Conservation (phyloP, 2,888 invertebrate genomes). For the Mesochorus sp. region DNA sequence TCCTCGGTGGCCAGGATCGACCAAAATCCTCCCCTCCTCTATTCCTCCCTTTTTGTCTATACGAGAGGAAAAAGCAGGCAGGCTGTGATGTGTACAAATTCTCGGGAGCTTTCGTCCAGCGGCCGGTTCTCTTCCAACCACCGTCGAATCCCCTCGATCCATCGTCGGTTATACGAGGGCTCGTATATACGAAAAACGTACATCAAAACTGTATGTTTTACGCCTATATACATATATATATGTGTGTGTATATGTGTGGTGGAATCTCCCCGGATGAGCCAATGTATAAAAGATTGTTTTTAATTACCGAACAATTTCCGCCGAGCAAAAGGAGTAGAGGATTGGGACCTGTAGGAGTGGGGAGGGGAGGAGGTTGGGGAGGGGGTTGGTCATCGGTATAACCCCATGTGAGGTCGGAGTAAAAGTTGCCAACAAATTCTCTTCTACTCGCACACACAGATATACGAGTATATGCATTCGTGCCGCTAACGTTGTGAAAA, state of each 20-base stretch:
- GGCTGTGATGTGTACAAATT: constrained; percentile 33
- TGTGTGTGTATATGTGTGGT: background rate
- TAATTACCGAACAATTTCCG: constrained; percentile 68
- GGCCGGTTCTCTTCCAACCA: constrained; percentile 22
- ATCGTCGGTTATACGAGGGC: background rate
- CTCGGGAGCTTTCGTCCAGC: constrained; percentile 14
- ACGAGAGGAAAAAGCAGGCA: constrained; percentile 5
- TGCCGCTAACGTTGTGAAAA: constrained; percentile 19
- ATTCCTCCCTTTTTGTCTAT: constrained; percentile 16
- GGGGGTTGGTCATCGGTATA: constrained; percentile 5
- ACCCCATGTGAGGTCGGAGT: background rate
- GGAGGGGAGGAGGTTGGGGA: constrained; percentile 2
- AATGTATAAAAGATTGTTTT: constrained; percentile 71
- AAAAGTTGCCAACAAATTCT: constrained; percentile 14
- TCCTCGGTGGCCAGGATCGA: constrained; percentile 33
- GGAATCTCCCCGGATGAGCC: constrained; percentile 40
- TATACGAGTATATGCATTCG: background rate
- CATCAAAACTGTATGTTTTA: background rate
- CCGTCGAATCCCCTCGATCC: constrained; percentile 9
- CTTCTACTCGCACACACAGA: background rate
- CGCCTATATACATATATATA: background rate
- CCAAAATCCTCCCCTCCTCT: constrained; percentile 20
- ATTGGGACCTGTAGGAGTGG: too few relatives aligned
- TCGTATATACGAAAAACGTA: background rate
- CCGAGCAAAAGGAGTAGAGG: too few relatives aligned